Percentiles rank a stretch among this genome's conserved stretches.
These are phyloP conservation scores for Hyles lineata DNA, from an alignment of 2,888 invertebrate species.

Conservation along the genomic window DNA sequence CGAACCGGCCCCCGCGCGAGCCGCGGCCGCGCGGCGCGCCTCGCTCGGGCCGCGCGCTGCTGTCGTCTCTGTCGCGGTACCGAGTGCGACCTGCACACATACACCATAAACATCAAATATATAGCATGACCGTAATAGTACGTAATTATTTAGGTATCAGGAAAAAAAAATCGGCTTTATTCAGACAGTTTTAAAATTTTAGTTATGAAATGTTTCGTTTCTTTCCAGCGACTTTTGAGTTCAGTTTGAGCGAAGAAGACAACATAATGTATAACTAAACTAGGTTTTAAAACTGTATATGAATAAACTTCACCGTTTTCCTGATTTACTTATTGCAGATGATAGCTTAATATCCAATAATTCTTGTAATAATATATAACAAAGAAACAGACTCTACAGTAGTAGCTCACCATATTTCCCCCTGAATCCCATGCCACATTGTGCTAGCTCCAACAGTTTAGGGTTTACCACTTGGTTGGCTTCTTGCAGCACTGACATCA, in stretches of 20 bases:
- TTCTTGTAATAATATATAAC: too few relatives aligned
- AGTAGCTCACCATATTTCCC: slow-evolving; percentile 71
- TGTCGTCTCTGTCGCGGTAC: slow-evolving; percentile 76
- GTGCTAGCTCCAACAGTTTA: slow-evolving; percentile 91
- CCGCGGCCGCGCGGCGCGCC: slow-evolving; percentile 42
- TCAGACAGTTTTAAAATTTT: neutral
- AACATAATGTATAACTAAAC: too few relatives aligned
- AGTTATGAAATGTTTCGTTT: too few relatives aligned
- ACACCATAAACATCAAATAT: neutral
- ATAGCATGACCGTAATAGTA: too few relatives aligned
- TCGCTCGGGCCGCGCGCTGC: slow-evolving; percentile 53
- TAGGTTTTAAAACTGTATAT: too few relatives aligned
- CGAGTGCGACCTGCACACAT: slow-evolving; percentile 62
- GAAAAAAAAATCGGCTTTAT: too few relatives aligned
- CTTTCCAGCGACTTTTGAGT: too few relatives aligned
- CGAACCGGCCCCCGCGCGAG: slow-evolving; percentile 44
- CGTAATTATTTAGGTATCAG: too few relatives aligned
- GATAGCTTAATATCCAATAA: too few relatives aligned
- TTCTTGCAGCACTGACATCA: slow-evolving; percentile 96
- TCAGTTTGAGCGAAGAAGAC: too few relatives aligned
- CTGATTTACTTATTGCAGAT: too few relatives aligned
- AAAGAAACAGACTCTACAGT: neutral
- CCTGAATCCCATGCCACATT: slow-evolving; percentile 81
- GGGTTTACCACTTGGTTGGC: slow-evolving; percentile 98
- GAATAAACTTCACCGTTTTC: too few relatives aligned